Evolutionary conservation across 1,140 invertebrate genomes (phyloP).

Genomic region (Lutraria rhynchaena): DNA sequence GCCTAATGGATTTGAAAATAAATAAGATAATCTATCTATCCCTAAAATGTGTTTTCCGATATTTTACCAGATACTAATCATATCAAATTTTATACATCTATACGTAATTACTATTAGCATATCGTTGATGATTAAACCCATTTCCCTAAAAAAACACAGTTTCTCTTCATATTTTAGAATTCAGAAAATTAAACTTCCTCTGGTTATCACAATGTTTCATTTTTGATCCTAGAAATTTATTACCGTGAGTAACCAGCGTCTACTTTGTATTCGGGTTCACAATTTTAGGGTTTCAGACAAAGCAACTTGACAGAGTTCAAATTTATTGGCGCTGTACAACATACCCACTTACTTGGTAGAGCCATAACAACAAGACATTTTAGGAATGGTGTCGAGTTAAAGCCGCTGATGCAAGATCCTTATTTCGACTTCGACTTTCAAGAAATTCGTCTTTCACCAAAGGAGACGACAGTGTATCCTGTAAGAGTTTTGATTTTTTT

Average conservation of each 20-base stretch:
- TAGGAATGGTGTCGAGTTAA: slow-evolving; percentile 65
- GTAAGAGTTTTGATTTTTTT: too few relatives aligned
- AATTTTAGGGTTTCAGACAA: slow-evolving; percentile 34
- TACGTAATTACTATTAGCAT: too few relatives aligned
- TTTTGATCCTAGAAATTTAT: background rate
- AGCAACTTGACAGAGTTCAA: slow-evolving; percentile 57
- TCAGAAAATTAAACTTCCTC: too few relatives aligned
- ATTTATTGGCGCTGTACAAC: slow-evolving; percentile 61
- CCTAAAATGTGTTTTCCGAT: too few relatives aligned
- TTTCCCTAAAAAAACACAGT: too few relatives aligned
- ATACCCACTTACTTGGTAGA: slow-evolving; percentile 62
- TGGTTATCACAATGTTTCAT: too few relatives aligned
- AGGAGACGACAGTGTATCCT: slow-evolving; percentile 59
- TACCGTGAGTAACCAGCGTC: background rate
- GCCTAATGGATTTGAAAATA: too few relatives aligned
- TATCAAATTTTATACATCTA: too few relatives aligned
- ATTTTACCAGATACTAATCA: too few relatives aligned
- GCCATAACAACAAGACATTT: slow-evolving; percentile 62
- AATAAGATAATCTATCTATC: too few relatives aligned
- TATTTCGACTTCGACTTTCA: slow-evolving; percentile 71
- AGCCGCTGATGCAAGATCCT: slow-evolving; percentile 60
- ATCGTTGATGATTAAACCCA: too few relatives aligned
- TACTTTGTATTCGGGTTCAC: background rate
- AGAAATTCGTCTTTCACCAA: slow-evolving; percentile 48
- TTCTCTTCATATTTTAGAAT: too few relatives aligned